Evolutionary conservation across 2,888 invertebrate genomes (phyloP).

Genomic region (Temnothorax rugatulus): DNA sequence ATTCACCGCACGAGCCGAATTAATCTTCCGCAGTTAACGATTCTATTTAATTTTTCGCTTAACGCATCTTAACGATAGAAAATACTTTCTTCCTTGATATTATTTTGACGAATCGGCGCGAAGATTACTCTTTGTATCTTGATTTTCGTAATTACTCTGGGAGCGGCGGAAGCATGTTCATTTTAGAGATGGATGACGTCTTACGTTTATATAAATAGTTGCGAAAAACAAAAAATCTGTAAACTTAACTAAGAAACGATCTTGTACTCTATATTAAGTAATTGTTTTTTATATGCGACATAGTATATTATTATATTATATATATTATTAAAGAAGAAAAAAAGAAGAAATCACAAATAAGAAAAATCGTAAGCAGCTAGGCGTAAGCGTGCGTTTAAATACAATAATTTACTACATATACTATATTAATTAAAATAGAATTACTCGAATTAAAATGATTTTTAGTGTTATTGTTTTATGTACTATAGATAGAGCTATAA

Average conservation of each 20-base stretch:
- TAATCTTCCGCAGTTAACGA: conserved; percentile 27
- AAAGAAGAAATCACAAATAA: conserved; percentile 57
- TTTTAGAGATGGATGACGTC: conserved; percentile 73
- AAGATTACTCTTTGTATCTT: conserved; percentile 39
- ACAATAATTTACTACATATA: conserved; percentile 80
- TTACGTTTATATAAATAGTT: conserved; percentile 80
- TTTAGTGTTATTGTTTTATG: conserved; percentile 83
- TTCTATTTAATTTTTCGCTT: conserved; percentile 19
- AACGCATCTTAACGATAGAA: conserved; percentile 24
- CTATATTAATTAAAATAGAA: conserved; percentile 74
- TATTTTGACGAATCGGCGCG: conserved; percentile 41
- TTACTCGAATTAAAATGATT: conserved; percentile 78
- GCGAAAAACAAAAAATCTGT: conserved; percentile 68
- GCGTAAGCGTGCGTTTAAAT: conserved; percentile 82
- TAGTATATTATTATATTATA: conserved; percentile 84
- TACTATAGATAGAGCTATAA: conserved; percentile 80
- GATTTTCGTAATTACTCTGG: conserved; percentile 63
- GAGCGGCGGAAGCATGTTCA: conserved; percentile 74
- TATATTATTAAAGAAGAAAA: conserved; percentile 78
- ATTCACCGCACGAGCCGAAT: conserved; percentile 14
- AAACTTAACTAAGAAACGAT: conserved; percentile 82
- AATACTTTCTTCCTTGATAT: conserved; percentile 40
- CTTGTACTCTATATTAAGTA: conserved; percentile 85
- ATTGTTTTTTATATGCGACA: conserved; percentile 85
- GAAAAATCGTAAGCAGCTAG: conserved; percentile 81